Base-by-base conservation (phyloP, 2,888 invertebrate species). In the Agrotis puta region DNA sequence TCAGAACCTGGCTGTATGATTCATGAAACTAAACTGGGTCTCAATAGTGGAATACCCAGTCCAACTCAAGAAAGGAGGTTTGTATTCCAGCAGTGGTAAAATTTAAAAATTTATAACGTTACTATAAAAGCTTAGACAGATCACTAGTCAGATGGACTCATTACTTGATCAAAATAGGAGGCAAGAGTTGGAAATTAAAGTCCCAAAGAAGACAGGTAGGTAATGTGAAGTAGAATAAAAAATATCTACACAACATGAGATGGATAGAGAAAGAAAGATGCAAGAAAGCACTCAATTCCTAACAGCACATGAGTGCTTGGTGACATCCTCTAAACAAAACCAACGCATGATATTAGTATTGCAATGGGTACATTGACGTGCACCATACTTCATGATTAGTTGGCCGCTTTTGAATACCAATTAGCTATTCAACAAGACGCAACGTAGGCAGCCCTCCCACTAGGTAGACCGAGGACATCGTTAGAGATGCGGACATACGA, bases 1-100 rank as follows among this genome's bases (percentile, higher is more conserved):
- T 20, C 18, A 24, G 50, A 54, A 68, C 24, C 47, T 57, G 22
- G 2, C 18, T 51, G 16, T 39, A 43, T 47, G 33, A 48, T 48
- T 53, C 61, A 61, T 53, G 50, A 50, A 45, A 47, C 18, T 9
- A 54, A 27, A 54, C 27, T 13, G 54, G 54, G n/a, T 13, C 11
- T 5, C n/a, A 13, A 4, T 56, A n/a, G n/a, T 33, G 6, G n/a
- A 56, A 56, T 6, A 56, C 18, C 33, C 13, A 33, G 13, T 33
- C 2, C n/a, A n/a, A 6, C 13, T 13, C n/a, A 56, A 18, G 1
- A 20, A n/a, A 18, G 2, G 54, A 27, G 1, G 27, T 5, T 54
- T 18, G n/a, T 54, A 5, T 5, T 5, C 0, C n/a, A 54, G 3
- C 9, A n/a, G 2, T 54, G 27, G 1, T n/a, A 56, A 56, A n/a